Evolutionary conservation across 2,888 invertebrate species (phyloP).

Genomic region (Rhamphomyia laevipes): DNA sequence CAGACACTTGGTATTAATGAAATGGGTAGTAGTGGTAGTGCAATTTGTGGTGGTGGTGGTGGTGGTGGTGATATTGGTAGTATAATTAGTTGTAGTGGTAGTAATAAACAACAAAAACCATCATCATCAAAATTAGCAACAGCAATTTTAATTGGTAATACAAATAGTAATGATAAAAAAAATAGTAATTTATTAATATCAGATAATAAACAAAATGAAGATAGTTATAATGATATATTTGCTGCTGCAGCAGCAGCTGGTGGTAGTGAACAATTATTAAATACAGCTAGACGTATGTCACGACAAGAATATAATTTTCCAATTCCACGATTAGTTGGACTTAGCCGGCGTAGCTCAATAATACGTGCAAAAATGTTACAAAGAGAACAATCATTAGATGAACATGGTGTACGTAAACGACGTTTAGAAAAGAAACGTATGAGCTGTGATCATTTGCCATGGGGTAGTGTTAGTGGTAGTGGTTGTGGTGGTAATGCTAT

Average conservation of each 20-base stretch:
- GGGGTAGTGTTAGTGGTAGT: slow-evolving; percentile 28
- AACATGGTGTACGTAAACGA: slow-evolving; percentile 39
- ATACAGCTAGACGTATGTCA: neutral
- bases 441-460: slow-evolving; percentile 35
- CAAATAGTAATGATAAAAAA: neutral
- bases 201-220: no score
- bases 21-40: slow-evolving; percentile 30
- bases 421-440: slow-evolving; percentile 42
- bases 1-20: slow-evolving; percentile 30
- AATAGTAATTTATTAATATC: no score
- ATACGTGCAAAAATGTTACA: slow-evolving; percentile 32
- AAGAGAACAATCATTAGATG: slow-evolving; percentile 37
- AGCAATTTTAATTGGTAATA: neutral
- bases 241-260: neutral
- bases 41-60: slow-evolving; percentile 34
- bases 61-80: slow-evolving; percentile 20
- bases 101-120: no score
- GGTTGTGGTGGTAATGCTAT: slow-evolving; percentile 27
- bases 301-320: neutral
- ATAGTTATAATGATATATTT: neutral
- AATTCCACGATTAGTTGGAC: slow-evolving; percentile 7
- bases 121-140: neutral
- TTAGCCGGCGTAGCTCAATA: slow-evolving; percentile 10
- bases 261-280: neutral
- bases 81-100: neutral